These are phyloP conservation scores for Geothlypis trichas DNA, from an alignment of 2,113 vertebrate genomes.

Conservation along the genomic window DNA sequence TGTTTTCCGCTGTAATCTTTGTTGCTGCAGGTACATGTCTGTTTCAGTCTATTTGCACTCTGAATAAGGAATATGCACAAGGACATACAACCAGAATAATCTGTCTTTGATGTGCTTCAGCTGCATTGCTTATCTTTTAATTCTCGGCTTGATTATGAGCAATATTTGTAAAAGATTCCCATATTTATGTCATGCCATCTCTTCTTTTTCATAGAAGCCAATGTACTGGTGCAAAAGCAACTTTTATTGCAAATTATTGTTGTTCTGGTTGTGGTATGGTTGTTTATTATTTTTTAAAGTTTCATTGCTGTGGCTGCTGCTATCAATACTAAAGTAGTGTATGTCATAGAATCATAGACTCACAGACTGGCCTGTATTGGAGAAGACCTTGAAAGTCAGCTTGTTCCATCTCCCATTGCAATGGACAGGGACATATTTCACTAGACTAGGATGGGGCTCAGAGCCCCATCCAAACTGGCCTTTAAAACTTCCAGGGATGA, in stretches of 20 bases:
- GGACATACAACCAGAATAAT: neutral
- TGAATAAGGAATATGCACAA: neutral
- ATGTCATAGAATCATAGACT: neutral
- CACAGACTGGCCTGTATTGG: neutral
- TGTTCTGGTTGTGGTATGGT: neutral
- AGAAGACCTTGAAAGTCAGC: neutral
- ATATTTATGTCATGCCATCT: neutral
- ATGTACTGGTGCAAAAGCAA: neutral
- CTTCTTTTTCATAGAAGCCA: neutral
- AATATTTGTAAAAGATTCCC: neutral
- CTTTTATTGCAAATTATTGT: neutral
- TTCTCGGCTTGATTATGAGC: neutral
- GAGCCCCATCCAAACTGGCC: neutral
- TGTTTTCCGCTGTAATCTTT: constrained; percentile 18
- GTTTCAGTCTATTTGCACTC: constrained; percentile 7
- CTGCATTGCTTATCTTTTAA: neutral
- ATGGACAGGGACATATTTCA: neutral
- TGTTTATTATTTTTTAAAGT: neutral
- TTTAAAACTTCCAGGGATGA: neutral
- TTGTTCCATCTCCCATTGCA: neutral
- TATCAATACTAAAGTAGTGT: neutral
- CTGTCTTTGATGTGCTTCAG: neutral
- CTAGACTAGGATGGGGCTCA: neutral
- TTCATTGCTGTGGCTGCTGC: neutral
- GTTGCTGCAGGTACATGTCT: neutral